phyloP scores from a whole-genome alignment of 2,797 vertebrate genomes.

The Sardinella longiceps region DNA sequence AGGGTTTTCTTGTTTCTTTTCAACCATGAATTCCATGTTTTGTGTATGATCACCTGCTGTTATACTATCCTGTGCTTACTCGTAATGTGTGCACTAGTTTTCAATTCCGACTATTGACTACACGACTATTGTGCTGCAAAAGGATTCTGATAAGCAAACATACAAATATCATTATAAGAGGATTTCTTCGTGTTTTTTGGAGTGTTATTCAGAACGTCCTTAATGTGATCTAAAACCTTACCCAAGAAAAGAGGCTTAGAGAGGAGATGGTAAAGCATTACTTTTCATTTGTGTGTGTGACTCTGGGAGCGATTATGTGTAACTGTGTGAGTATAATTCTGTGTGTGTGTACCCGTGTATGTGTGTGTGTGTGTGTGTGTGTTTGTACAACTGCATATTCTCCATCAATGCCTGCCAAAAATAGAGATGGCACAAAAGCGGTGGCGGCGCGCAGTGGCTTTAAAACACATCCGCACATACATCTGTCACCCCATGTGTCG shows the following conservation, averaged over 20 bases:
- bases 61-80: background rate
- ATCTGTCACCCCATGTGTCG: constrained; percentile 24
- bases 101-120: background rate
- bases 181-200: constrained; percentile 6
- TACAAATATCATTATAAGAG: background rate
- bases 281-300: constrained; percentile 20
- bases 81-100: background rate
- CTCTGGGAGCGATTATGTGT: constrained; percentile 4
- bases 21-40: background rate
- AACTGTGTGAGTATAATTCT: background rate
- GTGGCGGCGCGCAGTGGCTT: background rate
- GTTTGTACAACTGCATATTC: constrained; percentile 47
- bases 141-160: background rate
- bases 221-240: constrained; percentile 24
- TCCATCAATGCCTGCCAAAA: constrained; percentile 26
- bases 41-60: background rate
- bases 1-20: background rate
- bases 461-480: constrained; percentile 14
- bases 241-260: constrained; percentile 3
- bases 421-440: constrained; percentile 17
- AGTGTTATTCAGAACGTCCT: background rate
- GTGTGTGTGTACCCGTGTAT: constrained; percentile 9
- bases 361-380: constrained; percentile 2
- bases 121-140: background rate
- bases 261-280: constrained; percentile 4